These are phyloP conservation scores for Natator depressus DNA, from an alignment of 2,113 vertebrate species.

Conservation along the genomic window DNA sequence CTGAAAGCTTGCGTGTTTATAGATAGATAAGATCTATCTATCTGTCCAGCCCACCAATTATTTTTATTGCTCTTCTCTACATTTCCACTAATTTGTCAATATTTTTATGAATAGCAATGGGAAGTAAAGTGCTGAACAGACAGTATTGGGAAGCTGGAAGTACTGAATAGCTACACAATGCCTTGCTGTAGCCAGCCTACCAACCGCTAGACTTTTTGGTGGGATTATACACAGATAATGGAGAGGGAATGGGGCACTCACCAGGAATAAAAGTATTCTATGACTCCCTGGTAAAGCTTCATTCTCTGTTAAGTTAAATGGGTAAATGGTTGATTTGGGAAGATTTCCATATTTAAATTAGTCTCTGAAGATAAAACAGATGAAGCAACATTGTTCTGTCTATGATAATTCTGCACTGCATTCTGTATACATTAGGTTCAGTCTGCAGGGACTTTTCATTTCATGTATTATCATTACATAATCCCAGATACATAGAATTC, in stretches of 20 bases:
- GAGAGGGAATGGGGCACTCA: not conserved
- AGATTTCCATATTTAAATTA: not conserved
- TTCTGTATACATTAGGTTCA: not conserved
- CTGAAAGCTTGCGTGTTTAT: too few species aligned
- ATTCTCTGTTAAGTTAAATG: not conserved
- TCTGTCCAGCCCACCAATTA: not conserved
- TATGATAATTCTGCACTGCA: not conserved
- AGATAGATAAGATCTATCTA: not conserved
- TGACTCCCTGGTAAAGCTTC: not conserved
- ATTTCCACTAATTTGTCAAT: not conserved
- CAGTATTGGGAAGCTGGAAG: not conserved
- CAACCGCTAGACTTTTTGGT: not conserved
- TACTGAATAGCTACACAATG: not conserved
- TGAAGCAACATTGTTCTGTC: not conserved
- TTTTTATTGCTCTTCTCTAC: not conserved
- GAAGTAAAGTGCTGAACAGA: not conserved
- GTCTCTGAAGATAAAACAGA: not conserved
- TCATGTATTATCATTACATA: not conserved
- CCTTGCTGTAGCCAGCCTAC: not conserved
- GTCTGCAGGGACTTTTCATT: not conserved
- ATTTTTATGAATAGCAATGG: not conserved
- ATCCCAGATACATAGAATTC: not conserved
- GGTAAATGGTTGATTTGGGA: not conserved
- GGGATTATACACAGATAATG: not conserved
- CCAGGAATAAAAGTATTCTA: not conserved